These are phyloP conservation scores for Etheostoma cragini DNA, from an alignment of 2,113 vertebrate species.

Conservation along the genomic window DNA sequence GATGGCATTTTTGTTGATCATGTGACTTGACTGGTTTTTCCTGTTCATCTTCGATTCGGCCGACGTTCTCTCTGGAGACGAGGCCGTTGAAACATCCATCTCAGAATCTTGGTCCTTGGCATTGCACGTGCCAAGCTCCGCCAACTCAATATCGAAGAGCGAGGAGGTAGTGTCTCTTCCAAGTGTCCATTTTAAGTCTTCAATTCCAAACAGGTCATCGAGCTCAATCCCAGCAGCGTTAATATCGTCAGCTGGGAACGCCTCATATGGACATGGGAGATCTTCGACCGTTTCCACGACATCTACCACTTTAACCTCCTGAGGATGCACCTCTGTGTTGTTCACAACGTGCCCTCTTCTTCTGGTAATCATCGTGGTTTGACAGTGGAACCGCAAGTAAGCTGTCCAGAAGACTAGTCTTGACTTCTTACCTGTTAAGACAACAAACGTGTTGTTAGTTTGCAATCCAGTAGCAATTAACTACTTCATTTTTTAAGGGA, in stretches of 20 bases:
- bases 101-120: constrained; percentile 41
- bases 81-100: constrained; percentile 34
- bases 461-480: background rate
- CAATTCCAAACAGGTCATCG: constrained; percentile 75
- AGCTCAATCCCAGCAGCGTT: constrained; percentile 70
- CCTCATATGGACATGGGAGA: constrained; percentile 15
- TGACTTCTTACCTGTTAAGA: constrained; percentile 24
- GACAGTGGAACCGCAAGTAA: background rate
- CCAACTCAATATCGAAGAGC: constrained; percentile 62
- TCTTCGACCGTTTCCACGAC: constrained; percentile 38
- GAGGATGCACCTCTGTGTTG: constrained; percentile 30
- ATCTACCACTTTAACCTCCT: constrained; percentile 53
- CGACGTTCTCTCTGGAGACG: constrained; percentile 51
- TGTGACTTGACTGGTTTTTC: constrained; percentile 57
- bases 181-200: constrained; percentile 77
- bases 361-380: constrained; percentile 82
- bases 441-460: background rate
- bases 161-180: constrained; percentile 57
- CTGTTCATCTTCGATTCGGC: constrained; percentile 39
- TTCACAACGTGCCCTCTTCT: constrained; percentile 72
- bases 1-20: constrained; percentile 87
- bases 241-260: constrained; percentile 47
- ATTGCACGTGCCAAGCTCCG: constrained; percentile 20
- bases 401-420: background rate
- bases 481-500: background rate